These are phyloP conservation scores for Orchestes rusci DNA, from an alignment of 2,888 invertebrate genomes.

Conservation along the genomic window DNA sequence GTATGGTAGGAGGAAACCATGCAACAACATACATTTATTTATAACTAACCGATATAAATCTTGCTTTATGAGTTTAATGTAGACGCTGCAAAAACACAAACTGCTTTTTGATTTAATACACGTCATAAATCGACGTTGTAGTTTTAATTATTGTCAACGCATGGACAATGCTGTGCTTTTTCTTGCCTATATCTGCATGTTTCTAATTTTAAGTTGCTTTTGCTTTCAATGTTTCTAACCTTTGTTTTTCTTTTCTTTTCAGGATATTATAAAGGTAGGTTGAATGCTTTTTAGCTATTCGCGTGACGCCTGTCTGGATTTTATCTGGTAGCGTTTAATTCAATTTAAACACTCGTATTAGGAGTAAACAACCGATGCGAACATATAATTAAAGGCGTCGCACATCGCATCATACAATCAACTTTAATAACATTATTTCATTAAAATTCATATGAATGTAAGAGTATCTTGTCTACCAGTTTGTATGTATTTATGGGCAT, in stretches of 20 bases:
- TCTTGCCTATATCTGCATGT: conserved; percentile 11
- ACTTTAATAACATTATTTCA: conserved; percentile 21
- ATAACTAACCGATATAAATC: conserved; percentile 18
- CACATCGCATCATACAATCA: conserved; percentile 18
- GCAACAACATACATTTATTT: too few species aligned
- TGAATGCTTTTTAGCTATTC: conserved; percentile 3
- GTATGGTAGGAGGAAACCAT: too few species aligned
- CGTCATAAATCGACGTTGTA: conserved; percentile 8
- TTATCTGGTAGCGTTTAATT: conserved; percentile 21
- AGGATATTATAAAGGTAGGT: conserved; percentile 28
- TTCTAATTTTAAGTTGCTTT: conserved; percentile 18
- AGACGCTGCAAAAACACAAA: conserved; percentile 18
- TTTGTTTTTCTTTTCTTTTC: conserved; percentile 27
- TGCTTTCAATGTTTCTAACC: conserved; percentile 23
- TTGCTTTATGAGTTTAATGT: conserved; percentile 16
- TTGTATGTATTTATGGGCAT: conserved; percentile 11
- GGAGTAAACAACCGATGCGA: conserved; percentile 19
- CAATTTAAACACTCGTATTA: conserved; percentile 21
- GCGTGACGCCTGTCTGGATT: conserved; percentile 21
- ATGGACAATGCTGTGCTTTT: too few species aligned
- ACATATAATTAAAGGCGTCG: conserved; percentile 20
- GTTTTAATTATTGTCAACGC: too few species aligned
- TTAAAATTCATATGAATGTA: conserved; percentile 22
- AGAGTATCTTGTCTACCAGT: conserved; percentile 13
- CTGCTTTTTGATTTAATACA: conserved; percentile 19